Evolutionary conservation across 2,888 invertebrate species (phyloP), one percentile per base, ranked within the genome.

Genomic region (Diarsia rubi): DNA sequence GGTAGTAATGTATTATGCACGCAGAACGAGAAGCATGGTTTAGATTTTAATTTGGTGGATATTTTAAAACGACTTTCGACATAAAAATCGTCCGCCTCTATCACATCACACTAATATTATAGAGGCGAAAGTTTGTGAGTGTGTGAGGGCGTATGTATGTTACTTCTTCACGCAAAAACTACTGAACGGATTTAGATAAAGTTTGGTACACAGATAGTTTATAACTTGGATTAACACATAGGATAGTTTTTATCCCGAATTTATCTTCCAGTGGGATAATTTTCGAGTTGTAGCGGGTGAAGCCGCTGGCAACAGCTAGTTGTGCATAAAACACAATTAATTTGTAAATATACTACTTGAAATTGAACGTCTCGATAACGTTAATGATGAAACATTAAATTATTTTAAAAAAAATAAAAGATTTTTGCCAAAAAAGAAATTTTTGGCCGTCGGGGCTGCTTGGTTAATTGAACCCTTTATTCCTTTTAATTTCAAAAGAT

Each of bases 401-500:
- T 24, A 49, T 31, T 78, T 79, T 69, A 24, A n/a, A 45, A 79
- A 64, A 37, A 42, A 45, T 52, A 44, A 71, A 49, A 37, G 57
- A 24, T 63, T 19, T 31, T 49, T 49, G 24, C 16, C 21, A 49
- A 62, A 73, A 79, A n/a, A 24, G 19, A 0, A 47, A 63, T 73
- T 57, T 24, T 74, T 63, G 16, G 42, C 31, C 19, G 45, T 31
- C 37, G 24, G 8, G 19, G n/a, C 31, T 11, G 52, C 45, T 27
- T 45, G 44, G 65, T 59, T 60, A n/a, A 47, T 47, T 42, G 14
- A 69, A 52, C 52, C 68, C 64, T 21, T 75, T 81, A 59, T 60
- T 47, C 31, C 47, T 65, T 81, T 68, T 52, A 42, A 52, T 49
- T 81, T 81, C 24, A 75, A 54, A 81, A 75, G 52, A 60, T 60